These are phyloP conservation scores for Bellardia pandia DNA, from an alignment of 2,888 invertebrate species.

Conservation along the genomic window DNA sequence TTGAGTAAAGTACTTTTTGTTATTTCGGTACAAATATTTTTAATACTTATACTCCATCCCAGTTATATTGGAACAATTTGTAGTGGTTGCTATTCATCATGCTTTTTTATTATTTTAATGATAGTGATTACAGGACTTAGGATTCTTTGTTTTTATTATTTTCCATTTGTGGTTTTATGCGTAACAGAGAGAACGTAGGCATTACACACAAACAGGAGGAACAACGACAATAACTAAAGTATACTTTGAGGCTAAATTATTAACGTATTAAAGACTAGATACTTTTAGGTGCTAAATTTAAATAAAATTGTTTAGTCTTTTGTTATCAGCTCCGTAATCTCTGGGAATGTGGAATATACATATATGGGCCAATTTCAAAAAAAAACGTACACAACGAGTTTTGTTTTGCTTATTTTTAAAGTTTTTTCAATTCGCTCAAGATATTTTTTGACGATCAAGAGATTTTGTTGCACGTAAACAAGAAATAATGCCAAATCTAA, in stretches of 20 bases:
- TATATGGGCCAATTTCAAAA: too few relatives aligned
- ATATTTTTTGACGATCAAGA: too few relatives aligned
- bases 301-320: constrained; percentile 18
- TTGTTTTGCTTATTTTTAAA: too few relatives aligned
- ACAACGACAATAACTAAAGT: not conserved
- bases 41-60: too few relatives aligned
- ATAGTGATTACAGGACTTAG: constrained; percentile 41
- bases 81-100: not conserved
- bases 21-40: too few relatives aligned
- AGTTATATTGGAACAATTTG: not conserved
- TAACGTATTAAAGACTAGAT: constrained; percentile 17
- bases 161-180: constrained; percentile 31
- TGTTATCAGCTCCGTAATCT: constrained; percentile 20
- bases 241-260: constrained; percentile 21
- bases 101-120: constrained; percentile 25
- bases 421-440: too few relatives aligned
- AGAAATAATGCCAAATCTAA: too few relatives aligned
- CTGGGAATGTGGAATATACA: not conserved
- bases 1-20: too few relatives aligned
- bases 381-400: too few relatives aligned
- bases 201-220: not conserved
- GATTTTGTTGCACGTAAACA: too few relatives aligned
- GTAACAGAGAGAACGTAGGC: not conserved
- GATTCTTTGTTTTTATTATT: constrained; percentile 41
- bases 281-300: constrained; percentile 47